Percentiles rank a stretch among this genome's conserved stretches.
Evolutionary conservation across 2,113 vertebrate genomes (phyloP).

Genomic region (Bambusicola thoracicus): DNA sequence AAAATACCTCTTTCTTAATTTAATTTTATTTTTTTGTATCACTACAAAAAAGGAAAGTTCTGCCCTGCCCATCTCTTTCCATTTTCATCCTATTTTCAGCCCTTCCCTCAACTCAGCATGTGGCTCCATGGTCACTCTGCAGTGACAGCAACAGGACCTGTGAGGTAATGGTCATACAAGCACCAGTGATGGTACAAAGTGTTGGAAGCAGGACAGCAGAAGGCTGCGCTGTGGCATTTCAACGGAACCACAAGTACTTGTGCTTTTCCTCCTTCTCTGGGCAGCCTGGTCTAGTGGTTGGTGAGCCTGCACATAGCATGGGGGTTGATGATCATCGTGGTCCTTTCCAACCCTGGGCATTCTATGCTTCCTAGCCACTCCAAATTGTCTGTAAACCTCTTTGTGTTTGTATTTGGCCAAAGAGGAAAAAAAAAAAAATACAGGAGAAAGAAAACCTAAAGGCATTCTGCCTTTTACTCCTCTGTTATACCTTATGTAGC

Average conservation of each 20-base stretch:
- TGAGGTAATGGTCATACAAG: fast-evolving
- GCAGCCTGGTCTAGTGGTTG: too few species aligned
- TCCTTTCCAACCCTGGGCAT: too few species aligned
- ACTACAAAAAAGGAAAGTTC: neutral
- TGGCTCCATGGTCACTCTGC: neutral
- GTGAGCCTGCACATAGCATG: too few species aligned
- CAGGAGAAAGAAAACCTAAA: neutral
- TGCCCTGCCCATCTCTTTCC: neutral
- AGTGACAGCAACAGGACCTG: neutral
- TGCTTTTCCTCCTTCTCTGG: too few species aligned
- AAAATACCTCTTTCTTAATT: neutral
- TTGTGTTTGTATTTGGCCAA: too few species aligned
- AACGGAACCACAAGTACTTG: neutral
- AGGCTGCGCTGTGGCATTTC: neutral
- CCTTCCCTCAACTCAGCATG: neutral
- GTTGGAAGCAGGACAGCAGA: neutral
- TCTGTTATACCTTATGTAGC: neutral
- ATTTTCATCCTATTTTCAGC: neutral
- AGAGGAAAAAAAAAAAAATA: too few species aligned
- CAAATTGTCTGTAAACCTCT: too few species aligned
- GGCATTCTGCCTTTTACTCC: neutral
- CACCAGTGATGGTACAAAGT: fast-evolving
- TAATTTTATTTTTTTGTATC: neutral
- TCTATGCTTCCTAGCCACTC: too few species aligned
- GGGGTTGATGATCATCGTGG: too few species aligned